A percentile compares a stretch with the other conserved stretches of the same genome.
Evolutionary conservation across 37 sponge, comb jelly and placozoan species (phyloP).

Genomic region (Corticium candelabrum): DNA sequence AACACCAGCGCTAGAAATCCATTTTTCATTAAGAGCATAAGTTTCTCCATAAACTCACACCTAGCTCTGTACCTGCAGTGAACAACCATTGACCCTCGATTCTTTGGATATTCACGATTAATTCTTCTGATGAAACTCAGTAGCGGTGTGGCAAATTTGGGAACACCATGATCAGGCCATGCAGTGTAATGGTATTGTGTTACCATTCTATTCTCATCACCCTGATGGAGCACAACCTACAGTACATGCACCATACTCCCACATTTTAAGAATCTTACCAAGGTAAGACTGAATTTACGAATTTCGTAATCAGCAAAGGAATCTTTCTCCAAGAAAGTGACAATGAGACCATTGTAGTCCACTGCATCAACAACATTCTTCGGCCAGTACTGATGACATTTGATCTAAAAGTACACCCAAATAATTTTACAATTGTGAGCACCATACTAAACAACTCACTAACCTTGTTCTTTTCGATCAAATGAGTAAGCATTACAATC

Average conservation of each 20-base stretch:
- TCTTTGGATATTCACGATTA: constrained; percentile 21
- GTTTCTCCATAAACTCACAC: neutral
- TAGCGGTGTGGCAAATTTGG: constrained; percentile 48
- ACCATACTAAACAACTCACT: too few relatives aligned
- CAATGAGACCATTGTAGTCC: constrained; percentile 15
- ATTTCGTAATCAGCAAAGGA: constrained; percentile 74
- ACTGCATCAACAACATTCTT: constrained; percentile 26
- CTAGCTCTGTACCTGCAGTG: constrained; percentile 59
- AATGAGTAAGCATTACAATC: constrained; percentile 73
- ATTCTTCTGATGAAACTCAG: constrained; percentile 41
- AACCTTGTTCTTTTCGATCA: constrained; percentile 48
- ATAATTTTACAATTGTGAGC: too few relatives aligned
- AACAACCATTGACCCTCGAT: constrained; percentile 45
- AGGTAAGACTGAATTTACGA: constrained; percentile 18
- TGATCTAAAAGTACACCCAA: constrained; percentile 51
- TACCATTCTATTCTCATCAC: constrained; percentile 33
- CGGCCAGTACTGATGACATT: constrained; percentile 89
- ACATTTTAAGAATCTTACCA: constrained; percentile 31
- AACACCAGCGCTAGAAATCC: constrained; percentile 40
- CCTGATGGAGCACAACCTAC: constrained; percentile 17
- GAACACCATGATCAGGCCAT: constrained; percentile 84
- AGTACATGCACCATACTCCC: neutral
- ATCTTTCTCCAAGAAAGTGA: constrained; percentile 16
- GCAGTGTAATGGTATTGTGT: constrained; percentile 79
- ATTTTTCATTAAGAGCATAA: neutral